Base-by-base conservation (phyloP, 2,888 invertebrate genomes). In the Holacanthella duospinosa region DNA sequence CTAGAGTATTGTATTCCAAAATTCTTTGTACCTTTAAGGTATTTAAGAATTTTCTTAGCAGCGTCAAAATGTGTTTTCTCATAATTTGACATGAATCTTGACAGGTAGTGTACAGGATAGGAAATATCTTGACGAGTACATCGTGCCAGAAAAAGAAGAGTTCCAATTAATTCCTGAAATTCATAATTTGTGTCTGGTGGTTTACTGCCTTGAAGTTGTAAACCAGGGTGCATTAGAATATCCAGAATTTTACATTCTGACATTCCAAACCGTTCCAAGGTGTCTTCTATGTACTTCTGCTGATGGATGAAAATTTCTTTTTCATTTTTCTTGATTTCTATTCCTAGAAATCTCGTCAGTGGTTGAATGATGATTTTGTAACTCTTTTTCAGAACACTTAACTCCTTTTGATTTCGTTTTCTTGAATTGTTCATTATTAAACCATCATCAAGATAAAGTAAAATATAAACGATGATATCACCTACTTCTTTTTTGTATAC, bases 91-190 rank as follows among this genome's bases (percentile, higher is more conserved):
- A 63, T 64, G n/a, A 66, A 71, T 57, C 69, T 66, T 9, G 69
- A 61, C n/a, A 74, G 55, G 6, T 56, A 59, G 54, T 66, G 66
- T 1, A 69, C 67, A 9, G 67, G 48, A 48, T 62, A 64, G 55
- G 4, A n/a, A 44, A 71, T 65, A 29, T 67, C 70, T 3, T 64
- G 69, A 6, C 71, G 27, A 68, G 70, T 69, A 16, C 56, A 26
- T 2, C 54, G 29, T 0, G 70, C 66, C 25, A 70, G 43, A 44
- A 68, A n/a, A n/a, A n/a, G n/a, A n/a, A 72, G 25, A 44, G 61
- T 43, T 24, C 69, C 71, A 19, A 71, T 55, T 19, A 67, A 29
- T 55, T 68, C 64, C 28, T 27, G 61, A n/a, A n/a, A n/a, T n/a
- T n/a, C n/a, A n/a, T n/a, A n/a, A n/a, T n/a, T n/a, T n/a, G n/a